These are phyloP conservation scores for Nicator chloris DNA, from an alignment of 2,113 vertebrate genomes.

Conservation along the genomic window DNA sequence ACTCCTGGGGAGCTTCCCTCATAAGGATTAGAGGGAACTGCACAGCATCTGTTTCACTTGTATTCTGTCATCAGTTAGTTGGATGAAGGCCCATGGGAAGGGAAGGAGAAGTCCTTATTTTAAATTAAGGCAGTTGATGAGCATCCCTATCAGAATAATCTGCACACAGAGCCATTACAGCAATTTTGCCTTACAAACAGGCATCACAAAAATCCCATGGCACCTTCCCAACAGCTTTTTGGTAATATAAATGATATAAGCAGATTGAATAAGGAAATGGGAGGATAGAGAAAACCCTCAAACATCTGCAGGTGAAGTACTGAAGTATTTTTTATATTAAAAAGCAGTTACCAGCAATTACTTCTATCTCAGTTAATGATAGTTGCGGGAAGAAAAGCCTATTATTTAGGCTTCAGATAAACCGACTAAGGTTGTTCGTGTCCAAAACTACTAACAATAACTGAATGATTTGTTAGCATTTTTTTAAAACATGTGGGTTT, in stretches of 20 bases:
- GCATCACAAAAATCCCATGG: background rate
- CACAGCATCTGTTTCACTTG: background rate
- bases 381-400: background rate
- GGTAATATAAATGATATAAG: background rate
- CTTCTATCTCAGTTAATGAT: background rate
- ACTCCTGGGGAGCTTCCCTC: background rate
- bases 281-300: background rate
- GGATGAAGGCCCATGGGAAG: background rate
- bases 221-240: background rate
- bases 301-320: background rate
- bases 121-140: background rate
- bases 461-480: background rate
- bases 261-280: background rate
- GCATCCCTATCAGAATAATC: slow-evolving; percentile 9
- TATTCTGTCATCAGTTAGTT: background rate
- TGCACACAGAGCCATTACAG: background rate
- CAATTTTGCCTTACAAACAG: background rate
- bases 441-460: background rate
- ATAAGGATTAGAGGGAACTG: background rate
- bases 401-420: background rate
- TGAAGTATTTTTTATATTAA: background rate
- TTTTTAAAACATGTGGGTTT: background rate
- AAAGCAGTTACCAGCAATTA: background rate
- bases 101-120: background rate
- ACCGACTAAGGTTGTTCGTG: background rate